phyloP scores from a whole-genome alignment of 2,113 vertebrate genomes.

The Suricata suricatta region DNA sequence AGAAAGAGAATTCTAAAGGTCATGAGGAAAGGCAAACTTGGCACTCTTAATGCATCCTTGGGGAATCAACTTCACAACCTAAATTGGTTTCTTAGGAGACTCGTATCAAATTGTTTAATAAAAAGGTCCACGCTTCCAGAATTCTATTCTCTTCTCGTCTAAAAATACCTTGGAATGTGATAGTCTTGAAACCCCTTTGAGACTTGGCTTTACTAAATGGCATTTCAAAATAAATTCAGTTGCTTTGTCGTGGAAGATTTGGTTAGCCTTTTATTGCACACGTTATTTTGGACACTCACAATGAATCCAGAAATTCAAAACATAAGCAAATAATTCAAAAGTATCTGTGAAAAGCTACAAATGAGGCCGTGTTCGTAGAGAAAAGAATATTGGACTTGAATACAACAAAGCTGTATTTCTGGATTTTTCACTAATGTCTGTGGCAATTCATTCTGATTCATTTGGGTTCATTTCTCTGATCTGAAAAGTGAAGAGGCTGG shows the following conservation, averaged over 20 bases:
- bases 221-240: constrained; percentile 61
- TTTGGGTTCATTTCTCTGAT: neutral
- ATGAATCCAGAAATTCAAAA: constrained; percentile 53
- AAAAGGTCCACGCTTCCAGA: neutral
- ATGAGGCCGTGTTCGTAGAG: neutral
- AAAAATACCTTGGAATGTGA: constrained; percentile 58
- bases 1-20: constrained; percentile 19
- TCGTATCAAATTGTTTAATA: constrained; percentile 47
- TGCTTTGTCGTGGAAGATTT: constrained; percentile 35
- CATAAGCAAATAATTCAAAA: constrained; percentile 60
- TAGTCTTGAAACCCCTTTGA: constrained; percentile 5
- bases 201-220: constrained; percentile 61
- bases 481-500: neutral
- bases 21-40: neutral
- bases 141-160: constrained; percentile 62
- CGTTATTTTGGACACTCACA: constrained; percentile 49
- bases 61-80: constrained; percentile 22
- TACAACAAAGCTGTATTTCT: neutral
- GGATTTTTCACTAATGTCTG: neutral
- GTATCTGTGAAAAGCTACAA: neutral
- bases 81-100: constrained; percentile 55
- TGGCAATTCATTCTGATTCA: neutral
- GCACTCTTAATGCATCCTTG: neutral
- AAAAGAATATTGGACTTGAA: neutral
- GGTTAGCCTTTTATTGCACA: constrained; percentile 34